Base-by-base conservation (phyloP, 2,797 vertebrate genomes). In the Pachyuromys duprasi region DNA sequence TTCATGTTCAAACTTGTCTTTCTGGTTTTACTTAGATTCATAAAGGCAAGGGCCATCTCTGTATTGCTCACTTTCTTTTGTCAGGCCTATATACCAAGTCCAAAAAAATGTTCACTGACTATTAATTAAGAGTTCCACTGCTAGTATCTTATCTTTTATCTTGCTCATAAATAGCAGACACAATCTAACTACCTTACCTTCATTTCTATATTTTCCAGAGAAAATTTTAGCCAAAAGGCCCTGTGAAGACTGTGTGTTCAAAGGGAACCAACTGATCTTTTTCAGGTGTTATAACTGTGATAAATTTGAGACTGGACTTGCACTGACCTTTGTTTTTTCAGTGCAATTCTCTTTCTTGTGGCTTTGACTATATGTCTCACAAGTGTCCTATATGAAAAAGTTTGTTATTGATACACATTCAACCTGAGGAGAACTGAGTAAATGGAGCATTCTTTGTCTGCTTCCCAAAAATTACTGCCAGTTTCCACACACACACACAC, bases 1-100 rank as follows among this genome's bases (percentile, higher is more conserved):
- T 70, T 81, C 76, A 88, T 93, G 69, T 90, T 92, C 60, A 86
- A 86, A 89, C 89, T 93, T 93, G 63, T 88, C 70, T 80, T 90
- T 94, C 42, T 95, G 72, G 78, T 92, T 96, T 72, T 13, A 67
- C 26, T 86, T 83, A 93, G 53, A 31, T 86, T 95, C 28, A 57
- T 26, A 78, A 80, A 93, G 39, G 7, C 55, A 91, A 81, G 45
- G 45, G 57, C 67, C 65, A 86, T 89, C 45, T 75, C 45, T 91
- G 15, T 83, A 13, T 80, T 93, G 55, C 65, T 95, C 42, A 72
- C 11, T 90, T n/a, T 96, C 49, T 89, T 67, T 86, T 89, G 65
- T 76, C 39, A 89, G 42, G 22, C 55, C 76, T 45, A 92, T 39
- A 80, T 8, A 95, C 20, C n/a, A 95, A 86, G 72, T 81, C 15